Evolutionary conservation across 2,113 vertebrate species (phyloP).

Genomic region (Archilochus colubris): DNA sequence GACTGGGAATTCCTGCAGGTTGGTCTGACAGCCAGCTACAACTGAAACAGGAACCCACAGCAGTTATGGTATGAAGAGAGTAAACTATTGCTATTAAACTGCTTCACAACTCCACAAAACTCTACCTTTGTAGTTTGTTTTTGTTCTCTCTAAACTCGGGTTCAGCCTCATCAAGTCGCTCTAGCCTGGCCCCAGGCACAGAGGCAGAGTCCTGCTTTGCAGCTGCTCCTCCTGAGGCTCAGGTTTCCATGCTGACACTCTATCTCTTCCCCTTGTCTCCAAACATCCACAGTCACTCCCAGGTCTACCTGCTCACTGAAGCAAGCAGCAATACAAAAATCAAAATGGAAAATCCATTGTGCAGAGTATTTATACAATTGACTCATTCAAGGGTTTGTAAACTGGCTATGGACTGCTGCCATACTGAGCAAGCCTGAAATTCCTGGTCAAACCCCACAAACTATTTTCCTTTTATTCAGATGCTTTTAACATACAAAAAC

Average conservation of each 20-base stretch:
- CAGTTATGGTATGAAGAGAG: not conserved
- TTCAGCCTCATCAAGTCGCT: not conserved
- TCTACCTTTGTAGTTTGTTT: not conserved
- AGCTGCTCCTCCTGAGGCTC: not conserved
- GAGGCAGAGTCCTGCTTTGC: not conserved
- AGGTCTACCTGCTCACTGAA: not conserved
- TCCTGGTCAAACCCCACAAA: not conserved
- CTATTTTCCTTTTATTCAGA: not conserved
- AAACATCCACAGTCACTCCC: not conserved
- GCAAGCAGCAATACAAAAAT: not conserved
- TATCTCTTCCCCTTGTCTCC: not conserved
- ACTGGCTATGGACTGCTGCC: not conserved
- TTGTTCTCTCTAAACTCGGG: fast-evolving
- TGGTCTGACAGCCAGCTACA: not conserved
- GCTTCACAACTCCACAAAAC: not conserved
- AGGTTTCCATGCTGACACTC: not conserved
- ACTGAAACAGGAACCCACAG: not conserved
- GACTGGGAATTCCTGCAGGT: not conserved
- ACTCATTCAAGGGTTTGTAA: not conserved
- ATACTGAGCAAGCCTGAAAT: not conserved
- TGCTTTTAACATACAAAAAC: not conserved
- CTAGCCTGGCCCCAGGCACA: not conserved
- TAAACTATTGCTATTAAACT: not conserved
- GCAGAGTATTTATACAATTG: not conserved
- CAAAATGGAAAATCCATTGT: not conserved